phyloP scores from a whole-genome alignment of 2,113 vertebrate species.

The Macquaria australasica region DNA sequence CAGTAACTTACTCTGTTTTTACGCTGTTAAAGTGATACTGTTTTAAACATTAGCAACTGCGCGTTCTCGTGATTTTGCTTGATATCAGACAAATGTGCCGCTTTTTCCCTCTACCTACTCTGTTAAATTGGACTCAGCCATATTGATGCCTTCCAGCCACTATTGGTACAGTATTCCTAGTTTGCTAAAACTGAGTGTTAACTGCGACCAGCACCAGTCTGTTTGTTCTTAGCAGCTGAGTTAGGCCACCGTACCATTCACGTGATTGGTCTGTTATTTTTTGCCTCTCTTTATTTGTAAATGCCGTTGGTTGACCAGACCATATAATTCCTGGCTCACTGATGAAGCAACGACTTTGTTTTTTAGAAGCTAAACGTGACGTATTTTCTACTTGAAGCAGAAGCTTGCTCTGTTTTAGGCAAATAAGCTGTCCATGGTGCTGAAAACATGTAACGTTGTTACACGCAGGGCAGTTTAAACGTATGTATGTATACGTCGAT shows the following conservation, averaged over 20 bases:
- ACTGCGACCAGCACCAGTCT: not conserved
- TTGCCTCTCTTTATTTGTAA: not conserved
- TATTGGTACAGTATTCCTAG: not conserved
- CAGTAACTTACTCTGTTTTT: not conserved
- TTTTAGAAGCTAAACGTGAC: not conserved
- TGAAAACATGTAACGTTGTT: not conserved
- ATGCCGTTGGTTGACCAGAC: too few relatives aligned
- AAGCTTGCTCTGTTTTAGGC: too few relatives aligned
- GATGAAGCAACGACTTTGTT: not conserved
- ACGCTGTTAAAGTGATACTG: not conserved
- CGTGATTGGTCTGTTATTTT: not conserved
- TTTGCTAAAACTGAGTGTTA: not conserved
- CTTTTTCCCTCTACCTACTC: too few relatives aligned
- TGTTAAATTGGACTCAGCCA: not conserved
- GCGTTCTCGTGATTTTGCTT: not conserved
- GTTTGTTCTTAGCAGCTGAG: not conserved
- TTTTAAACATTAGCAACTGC: not conserved
- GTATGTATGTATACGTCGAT: not conserved
- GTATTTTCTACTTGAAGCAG: too few relatives aligned
- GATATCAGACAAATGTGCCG: not conserved
- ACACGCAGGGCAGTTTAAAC: too few relatives aligned
- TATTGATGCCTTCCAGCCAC: not conserved
- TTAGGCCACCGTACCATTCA: not conserved
- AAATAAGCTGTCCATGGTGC: not conserved
- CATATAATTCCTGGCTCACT: too few relatives aligned